Base-by-base conservation (phyloP, 1,140 invertebrate genomes). In the Eriosoma lanigerum region DNA sequence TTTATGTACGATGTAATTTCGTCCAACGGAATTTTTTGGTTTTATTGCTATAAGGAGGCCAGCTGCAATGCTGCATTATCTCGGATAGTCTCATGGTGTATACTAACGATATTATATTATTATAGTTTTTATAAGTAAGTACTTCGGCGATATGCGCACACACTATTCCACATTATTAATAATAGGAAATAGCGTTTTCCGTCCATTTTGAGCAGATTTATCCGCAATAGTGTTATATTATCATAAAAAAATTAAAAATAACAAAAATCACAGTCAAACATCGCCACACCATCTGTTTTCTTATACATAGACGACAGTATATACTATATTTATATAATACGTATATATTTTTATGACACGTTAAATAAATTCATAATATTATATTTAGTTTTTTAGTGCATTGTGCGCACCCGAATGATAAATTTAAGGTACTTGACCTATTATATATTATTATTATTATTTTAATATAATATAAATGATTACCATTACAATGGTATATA, bases 11-110 rank as follows among this genome's bases (percentile, higher is more conserved):
- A 5, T 17, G 44, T 68, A 48, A 68, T 68, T 68, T 68, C 5
- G 13, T 68, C 38, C 13, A 68, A 68, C 21, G 44, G 66, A 68
- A 68, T 68, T 68, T 68, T 48, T 26, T 21, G 21, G 44, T 48
- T 68, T 48, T 48, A 21, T 68, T 26, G 21, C 21, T 24, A 3
- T 15, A 5, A 3, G 6, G 44, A 68, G 4, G 15, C n/a, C 38
- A 32, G 17, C 15, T 21, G 21, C 21, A 24, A n/a, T n/a, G n/a
- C 54, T 54, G 52, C 52, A n/a, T n/a, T n/a, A n/a, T n/a, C n/a
- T n/a, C n/a, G n/a, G n/a, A n/a, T n/a, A n/a, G n/a, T n/a, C n/a
- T n/a, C n/a, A n/a, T n/a, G n/a, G n/a, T n/a, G n/a, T n/a, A n/a
- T n/a, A n/a, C n/a, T n/a, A n/a, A n/a, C n/a, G n/a, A n/a, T n/a